phyloP scores from a whole-genome alignment of 2,113 vertebrate genomes.

The Porphyrio hochstetteri region DNA sequence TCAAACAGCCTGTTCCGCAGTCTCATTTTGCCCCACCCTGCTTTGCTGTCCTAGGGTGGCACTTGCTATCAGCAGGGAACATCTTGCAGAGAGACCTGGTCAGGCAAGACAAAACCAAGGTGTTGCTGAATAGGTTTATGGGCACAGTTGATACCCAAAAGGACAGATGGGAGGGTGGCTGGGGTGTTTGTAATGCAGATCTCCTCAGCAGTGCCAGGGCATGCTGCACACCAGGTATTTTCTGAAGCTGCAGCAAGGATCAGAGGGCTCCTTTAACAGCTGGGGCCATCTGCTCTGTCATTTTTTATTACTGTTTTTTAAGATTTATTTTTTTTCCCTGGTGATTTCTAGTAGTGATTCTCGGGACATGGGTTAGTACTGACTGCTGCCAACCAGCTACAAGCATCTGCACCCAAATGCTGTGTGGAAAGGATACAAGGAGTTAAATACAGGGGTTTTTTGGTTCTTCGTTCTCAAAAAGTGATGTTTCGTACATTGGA shows the following conservation, averaged over 20 bases:
- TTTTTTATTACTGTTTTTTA: background rate
- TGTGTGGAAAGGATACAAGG: background rate
- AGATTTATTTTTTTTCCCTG: background rate
- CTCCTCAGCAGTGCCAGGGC: background rate
- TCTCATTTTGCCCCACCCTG: background rate
- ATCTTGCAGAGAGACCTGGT: background rate
- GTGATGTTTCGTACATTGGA: background rate
- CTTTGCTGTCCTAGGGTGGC: background rate
- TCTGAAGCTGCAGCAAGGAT: background rate
- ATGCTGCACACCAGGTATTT: background rate
- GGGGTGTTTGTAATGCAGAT: background rate
- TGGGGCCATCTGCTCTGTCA: background rate
- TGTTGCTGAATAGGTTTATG: background rate
- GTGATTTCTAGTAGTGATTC: background rate
- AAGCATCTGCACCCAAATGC: background rate
- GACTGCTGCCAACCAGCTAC: background rate
- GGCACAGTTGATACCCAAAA: fast-evolving
- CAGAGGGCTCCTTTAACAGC: background rate
- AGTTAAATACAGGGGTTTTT: background rate
- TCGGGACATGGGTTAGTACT: background rate
- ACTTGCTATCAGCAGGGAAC: background rate
- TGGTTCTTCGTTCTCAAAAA: background rate
- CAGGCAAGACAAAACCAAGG: background rate
- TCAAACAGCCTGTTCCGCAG: background rate
- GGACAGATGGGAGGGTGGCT: background rate